Conservation (phyloP, 2,888 invertebrate genomes). For the Eumacrocentrus americanus region DNA sequence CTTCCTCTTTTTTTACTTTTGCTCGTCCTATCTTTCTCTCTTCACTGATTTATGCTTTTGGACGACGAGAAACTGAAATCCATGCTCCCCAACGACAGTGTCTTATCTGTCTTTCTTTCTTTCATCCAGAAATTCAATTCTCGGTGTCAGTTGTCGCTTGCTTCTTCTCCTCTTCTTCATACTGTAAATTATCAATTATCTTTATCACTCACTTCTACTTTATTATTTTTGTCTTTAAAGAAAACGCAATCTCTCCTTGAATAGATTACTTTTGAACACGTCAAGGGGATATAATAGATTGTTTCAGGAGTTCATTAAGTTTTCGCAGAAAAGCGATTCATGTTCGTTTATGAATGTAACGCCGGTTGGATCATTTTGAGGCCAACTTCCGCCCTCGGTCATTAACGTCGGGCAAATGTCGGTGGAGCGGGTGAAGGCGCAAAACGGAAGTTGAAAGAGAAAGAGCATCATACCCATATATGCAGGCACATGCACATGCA, state of each 20-base stretch:
- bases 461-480: not conserved
- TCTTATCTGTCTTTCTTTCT: no score
- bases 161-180: not conserved
- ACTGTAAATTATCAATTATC: not conserved
- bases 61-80: slow-evolving; percentile 32
- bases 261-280: no score
- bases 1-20: slow-evolving; percentile 24
- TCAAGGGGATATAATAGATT: not conserved
- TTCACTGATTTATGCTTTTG: slow-evolving; percentile 21
- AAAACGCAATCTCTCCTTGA: not conserved
- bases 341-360: not conserved
- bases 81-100: slow-evolving; percentile 18
- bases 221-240: not conserved
- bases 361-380: slow-evolving; percentile 23
- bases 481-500: no score
- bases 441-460: not conserved
- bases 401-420: slow-evolving; percentile 26
- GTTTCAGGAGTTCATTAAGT: not conserved
- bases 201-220: not conserved
- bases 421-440: no score
- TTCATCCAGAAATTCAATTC: slow-evolving; percentile 18
- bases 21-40: slow-evolving; percentile 10
- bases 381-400: slow-evolving; percentile 25
- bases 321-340: slow-evolving; percentile 3
- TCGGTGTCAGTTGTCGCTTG: slow-evolving; percentile 18